Conservation (phyloP, 2,113 vertebrate genomes). For the Solea senegalensis region DNA sequence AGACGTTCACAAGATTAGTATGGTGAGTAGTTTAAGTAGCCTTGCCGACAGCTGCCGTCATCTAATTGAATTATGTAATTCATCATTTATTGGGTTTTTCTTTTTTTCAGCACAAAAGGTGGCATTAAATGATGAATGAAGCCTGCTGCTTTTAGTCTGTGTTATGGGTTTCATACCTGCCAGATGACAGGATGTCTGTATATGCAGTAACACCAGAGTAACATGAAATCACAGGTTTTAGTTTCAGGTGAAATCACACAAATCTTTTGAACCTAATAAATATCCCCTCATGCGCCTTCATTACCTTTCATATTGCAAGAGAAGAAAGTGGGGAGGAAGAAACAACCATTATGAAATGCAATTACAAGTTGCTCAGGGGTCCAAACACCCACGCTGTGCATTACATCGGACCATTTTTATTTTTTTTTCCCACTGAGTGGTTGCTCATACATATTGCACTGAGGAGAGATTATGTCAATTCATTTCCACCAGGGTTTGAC, state of each 20-base stretch:
- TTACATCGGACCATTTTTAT: slow-evolving; percentile 48
- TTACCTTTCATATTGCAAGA: slow-evolving; percentile 29
- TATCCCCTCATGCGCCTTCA: slow-evolving; percentile 18
- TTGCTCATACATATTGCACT: slow-evolving; percentile 64
- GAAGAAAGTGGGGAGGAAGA: slow-evolving; percentile 40
- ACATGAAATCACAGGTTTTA: slow-evolving; percentile 14
- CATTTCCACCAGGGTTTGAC: slow-evolving; percentile 60
- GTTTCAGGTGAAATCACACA: slow-evolving; percentile 34
- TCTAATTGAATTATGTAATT: slow-evolving; percentile 63
- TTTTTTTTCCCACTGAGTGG: slow-evolving; percentile 54
- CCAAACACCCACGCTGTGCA: slow-evolving; percentile 42
- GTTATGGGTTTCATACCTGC: slow-evolving; percentile 9
- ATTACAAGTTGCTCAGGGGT: slow-evolving; percentile 67
- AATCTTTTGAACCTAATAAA: slow-evolving; percentile 33
- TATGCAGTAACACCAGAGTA: slow-evolving; percentile 43
- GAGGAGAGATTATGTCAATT: slow-evolving; percentile 64
- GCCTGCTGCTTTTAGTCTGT: slow-evolving; percentile 33
- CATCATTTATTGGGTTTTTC: slow-evolving; percentile 58
- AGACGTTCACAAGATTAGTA: slow-evolving; percentile 47
- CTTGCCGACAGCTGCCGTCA: slow-evolving; percentile 63
- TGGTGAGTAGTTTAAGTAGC: slow-evolving; percentile 57
- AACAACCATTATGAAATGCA: slow-evolving; percentile 60
- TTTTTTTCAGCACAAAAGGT: slow-evolving; percentile 53
- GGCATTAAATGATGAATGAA: slow-evolving; percentile 65
- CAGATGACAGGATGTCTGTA: slow-evolving; percentile 27